phyloP scores from a whole-genome alignment of 2,113 vertebrate species.

The Gnathonemus echidnorhynchus region DNA sequence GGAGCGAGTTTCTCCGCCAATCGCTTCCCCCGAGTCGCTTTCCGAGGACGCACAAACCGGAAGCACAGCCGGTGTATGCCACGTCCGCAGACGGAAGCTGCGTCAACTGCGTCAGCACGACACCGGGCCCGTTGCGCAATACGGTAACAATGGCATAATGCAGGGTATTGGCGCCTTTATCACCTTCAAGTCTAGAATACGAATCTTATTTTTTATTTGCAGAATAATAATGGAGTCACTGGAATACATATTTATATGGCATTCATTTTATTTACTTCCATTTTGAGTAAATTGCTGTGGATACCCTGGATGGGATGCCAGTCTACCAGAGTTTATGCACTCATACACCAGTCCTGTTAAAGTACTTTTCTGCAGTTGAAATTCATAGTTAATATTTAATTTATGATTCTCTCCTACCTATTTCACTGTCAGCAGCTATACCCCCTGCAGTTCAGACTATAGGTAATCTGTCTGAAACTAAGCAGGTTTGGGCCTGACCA shows the following conservation, averaged over 20 bases:
- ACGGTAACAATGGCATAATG: background rate
- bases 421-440: background rate
- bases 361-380: background rate
- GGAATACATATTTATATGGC: background rate
- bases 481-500: background rate
- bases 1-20: conserved; percentile 45
- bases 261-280: background rate
- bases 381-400: background rate
- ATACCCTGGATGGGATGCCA: background rate
- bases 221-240: background rate
- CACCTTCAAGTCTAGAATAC: background rate
- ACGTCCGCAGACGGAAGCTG: conserved; percentile 63
- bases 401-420: background rate
- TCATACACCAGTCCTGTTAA: background rate
- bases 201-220: background rate
- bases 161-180: background rate
- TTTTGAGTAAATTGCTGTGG: background rate
- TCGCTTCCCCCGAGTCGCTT: conserved; percentile 48
- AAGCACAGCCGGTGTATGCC: conserved; percentile 61
- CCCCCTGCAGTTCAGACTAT: background rate
- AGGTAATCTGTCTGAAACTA: too few relatives aligned
- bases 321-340: background rate
- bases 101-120: background rate
- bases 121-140: background rate
- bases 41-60: conserved; percentile 56